Base-by-base conservation (phyloP, 2,113 vertebrate genomes). In the Proteles cristata region DNA sequence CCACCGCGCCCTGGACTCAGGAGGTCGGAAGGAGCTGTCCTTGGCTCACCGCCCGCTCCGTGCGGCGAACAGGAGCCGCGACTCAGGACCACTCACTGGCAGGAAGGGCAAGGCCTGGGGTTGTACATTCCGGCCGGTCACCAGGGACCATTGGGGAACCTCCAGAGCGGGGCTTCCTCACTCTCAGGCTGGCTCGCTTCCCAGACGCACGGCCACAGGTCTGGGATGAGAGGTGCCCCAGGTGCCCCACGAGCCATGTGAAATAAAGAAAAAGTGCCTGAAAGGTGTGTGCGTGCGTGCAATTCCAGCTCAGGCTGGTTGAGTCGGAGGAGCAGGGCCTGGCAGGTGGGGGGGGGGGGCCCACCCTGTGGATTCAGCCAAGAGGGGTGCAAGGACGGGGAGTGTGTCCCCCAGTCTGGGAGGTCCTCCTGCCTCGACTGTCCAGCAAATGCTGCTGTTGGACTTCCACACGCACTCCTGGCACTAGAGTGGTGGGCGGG, bases 221-320 rank as follows among this genome's bases (percentile, higher is more conserved):
- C 45, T 55, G 53, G 80, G 48, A 68, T 28, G 7, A 68, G 31
- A 86, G 43, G 33, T 11, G 3, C 53, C 84, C 82, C 79, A 82
- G 43, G 33, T 15, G 7, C 53, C 76, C 87, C 73, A 5, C 28
- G 25, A 83, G 43, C 92, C 65, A 17, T 69, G 92, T 77, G 87
- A 93, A 97, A 98, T 98, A 97, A 48, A 55, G 53, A 55, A 55
- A 77, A 96, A 94, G 96, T 96, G 90, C 80, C 84, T 94, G 58
- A 88, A 35, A 93, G 7, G 17, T 33, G n/a, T 90, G 8, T 48
- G 50, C 1, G 0, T 80, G 65, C 4, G 0, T 80, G 65, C 4
- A 25, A 9, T 76, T 74, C 21, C 50, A 87, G 12, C 48, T 43
- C 26, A 28, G 45, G 25, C 23, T 3, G 25, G 50, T 65, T 88